phyloP scores from a whole-genome alignment of 2,113 vertebrate species.

The human region GRCh38 chr14:60744501-60745000 shows the following conservation, averaged over 20 bases:
- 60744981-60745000: neutral
- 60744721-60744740: neutral
- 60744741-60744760: conserved; percentile 42
- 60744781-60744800: neutral
- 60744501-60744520: neutral
- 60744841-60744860: conserved; percentile 29
- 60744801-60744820: neutral
- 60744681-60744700: conserved; percentile 32
- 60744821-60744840: conserved; percentile 28
- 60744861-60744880: neutral
- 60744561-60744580: neutral
- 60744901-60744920: neutral
- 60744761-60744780: neutral
- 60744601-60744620: neutral
- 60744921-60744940: neutral
- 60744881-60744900: neutral
- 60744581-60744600: neutral
- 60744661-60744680: neutral
- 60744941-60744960: neutral
- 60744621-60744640: neutral
- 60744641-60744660: conserved; percentile 29
- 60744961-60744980: neutral
- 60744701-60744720: neutral
- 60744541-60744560: neutral
- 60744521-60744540: neutral